These are phyloP conservation scores for Megamerina dolium DNA, from an alignment of 2,888 invertebrate species.

Conservation along the genomic window DNA sequence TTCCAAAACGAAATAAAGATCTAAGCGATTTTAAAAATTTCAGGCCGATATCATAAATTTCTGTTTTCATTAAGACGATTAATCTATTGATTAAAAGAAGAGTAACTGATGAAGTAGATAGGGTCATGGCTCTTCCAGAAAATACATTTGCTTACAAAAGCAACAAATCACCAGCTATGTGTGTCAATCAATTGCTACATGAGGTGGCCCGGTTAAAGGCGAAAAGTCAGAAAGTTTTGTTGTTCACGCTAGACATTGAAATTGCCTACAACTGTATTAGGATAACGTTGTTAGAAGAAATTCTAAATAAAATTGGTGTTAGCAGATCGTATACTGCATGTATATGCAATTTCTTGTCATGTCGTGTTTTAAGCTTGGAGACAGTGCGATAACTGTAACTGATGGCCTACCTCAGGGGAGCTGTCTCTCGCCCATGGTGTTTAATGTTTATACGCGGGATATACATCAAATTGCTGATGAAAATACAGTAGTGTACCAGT, in stretches of 20 bases:
- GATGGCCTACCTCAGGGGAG: slow-evolving; percentile 8
- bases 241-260: slow-evolving; percentile 2
- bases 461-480: slow-evolving; percentile 3
- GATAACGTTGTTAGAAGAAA: neutral
- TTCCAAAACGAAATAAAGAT: slow-evolving; percentile 1
- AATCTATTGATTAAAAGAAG: slow-evolving; percentile 11
- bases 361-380: slow-evolving; percentile 6
- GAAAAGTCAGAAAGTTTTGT: slow-evolving; percentile 1
- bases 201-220: neutral
- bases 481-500: slow-evolving; percentile 3
- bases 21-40: slow-evolving; percentile 1
- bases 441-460: slow-evolving; percentile 7
- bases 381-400: neutral
- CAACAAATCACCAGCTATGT: slow-evolving; percentile 7
- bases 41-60: slow-evolving; percentile 7
- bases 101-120: no score
- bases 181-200: slow-evolving; percentile 5
- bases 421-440: slow-evolving; percentile 5
- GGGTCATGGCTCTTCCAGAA: no score
- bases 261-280: slow-evolving; percentile 8
- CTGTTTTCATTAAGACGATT: slow-evolving; percentile 5
- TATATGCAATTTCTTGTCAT: no score
- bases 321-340: no score
- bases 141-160: slow-evolving; percentile 9
- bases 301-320: no score